A percentile compares a stretch with the other conserved stretches of the same genome.
Conservation (phyloP, 2,113 vertebrate species). For the Coturnix japonica region DNA sequence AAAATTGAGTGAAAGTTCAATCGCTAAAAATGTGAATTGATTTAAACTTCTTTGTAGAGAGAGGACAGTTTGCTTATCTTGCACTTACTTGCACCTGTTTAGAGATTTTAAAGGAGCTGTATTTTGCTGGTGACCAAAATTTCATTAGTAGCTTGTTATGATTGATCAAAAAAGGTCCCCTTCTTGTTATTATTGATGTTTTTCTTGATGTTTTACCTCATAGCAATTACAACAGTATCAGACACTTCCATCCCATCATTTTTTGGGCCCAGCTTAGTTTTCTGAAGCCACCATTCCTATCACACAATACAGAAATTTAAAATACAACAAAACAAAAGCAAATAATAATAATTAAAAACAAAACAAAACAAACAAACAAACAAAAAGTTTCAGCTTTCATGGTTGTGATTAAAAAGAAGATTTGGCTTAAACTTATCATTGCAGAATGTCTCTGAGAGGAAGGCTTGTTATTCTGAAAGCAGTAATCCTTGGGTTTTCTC, state of each 20-base stretch:
- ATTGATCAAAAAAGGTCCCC: neutral
- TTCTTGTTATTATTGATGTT: neutral
- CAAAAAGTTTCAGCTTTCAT: neutral
- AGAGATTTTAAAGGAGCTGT: neutral
- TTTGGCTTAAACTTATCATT: neutral
- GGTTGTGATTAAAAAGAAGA: neutral
- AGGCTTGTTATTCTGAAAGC: neutral
- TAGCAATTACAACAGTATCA: neutral
- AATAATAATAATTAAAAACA: no score
- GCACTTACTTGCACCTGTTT: neutral
- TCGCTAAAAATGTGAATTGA: neutral
- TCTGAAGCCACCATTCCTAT: neutral
- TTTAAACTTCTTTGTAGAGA: neutral
- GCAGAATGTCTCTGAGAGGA: neutral
- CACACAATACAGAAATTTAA: neutral
- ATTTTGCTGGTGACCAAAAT: neutral
- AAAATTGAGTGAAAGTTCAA: neutral
- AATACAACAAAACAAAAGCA: neutral
- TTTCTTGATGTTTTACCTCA: neutral
- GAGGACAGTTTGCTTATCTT: neutral
- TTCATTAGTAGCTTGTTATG: neutral
- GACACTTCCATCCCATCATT: neutral
- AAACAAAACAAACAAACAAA: neutral
- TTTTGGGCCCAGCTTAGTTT: neutral
- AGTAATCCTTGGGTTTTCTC: conserved; percentile 1